phyloP scores from a whole-genome alignment of 2,113 vertebrate genomes.

The Vidua macroura region DNA sequence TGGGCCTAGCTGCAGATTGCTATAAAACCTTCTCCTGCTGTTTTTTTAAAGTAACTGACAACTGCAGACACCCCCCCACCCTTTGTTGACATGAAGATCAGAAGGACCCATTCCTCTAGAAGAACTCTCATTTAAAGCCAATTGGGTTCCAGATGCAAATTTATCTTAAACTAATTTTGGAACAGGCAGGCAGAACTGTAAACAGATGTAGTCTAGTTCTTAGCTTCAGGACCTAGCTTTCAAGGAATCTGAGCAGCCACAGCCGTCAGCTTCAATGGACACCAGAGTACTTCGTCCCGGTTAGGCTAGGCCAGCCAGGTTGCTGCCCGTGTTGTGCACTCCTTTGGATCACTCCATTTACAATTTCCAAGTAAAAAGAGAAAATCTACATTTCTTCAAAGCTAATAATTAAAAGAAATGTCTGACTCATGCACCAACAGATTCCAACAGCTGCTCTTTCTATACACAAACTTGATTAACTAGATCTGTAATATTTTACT shows the following conservation, averaged over 20 bases:
- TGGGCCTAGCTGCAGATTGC: not conserved
- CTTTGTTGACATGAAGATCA: not conserved
- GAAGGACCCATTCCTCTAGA: not conserved
- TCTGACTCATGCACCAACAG: not conserved
- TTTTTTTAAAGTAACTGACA: not conserved
- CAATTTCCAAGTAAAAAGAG: not conserved
- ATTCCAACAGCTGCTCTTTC: constrained; percentile 15
- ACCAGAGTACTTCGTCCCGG: not conserved
- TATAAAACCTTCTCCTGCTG: not conserved
- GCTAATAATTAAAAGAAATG: not conserved
- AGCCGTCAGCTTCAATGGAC: not conserved
- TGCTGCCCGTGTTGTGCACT: not conserved
- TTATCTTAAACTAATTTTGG: not conserved
- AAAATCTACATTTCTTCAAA: not conserved
- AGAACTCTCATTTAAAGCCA: not conserved
- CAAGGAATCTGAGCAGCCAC: not conserved
- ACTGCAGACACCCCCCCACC: not conserved
- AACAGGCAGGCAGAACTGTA: not conserved
- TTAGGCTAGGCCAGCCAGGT: not conserved
- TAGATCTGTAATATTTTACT: not conserved
- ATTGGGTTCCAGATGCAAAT: not conserved
- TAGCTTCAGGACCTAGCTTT: not conserved
- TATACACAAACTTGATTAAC: not conserved
- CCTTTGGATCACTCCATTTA: not conserved
- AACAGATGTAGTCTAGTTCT: not conserved